Percentiles rank a stretch among this genome's conserved stretches.
Conservation (phyloP, 1,140 invertebrate genomes). For the Drusus annulatus region DNA sequence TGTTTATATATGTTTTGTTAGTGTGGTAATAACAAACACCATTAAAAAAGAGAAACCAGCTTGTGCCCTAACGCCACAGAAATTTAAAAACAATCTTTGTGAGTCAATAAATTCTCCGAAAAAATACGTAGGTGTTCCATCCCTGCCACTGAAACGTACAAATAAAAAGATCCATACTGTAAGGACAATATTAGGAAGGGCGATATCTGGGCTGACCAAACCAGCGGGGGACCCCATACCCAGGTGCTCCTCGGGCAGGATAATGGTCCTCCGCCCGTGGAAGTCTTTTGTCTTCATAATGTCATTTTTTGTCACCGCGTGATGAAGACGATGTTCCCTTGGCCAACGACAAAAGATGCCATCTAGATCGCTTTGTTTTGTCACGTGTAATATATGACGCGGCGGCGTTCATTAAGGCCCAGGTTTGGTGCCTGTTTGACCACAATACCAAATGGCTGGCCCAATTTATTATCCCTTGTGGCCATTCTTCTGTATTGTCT, state of each 20-base stretch:
- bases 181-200: conserved; percentile 22
- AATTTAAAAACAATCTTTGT: too few species aligned
- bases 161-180: not conserved
- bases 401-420: conserved; percentile 45
- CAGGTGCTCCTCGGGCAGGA: conserved; percentile 24
- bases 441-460: conserved; percentile 3
- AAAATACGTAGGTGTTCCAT: too few species aligned
- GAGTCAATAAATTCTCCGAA: too few species aligned
- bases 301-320: conserved; percentile 56
- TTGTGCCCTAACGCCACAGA: too few species aligned
- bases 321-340: conserved; percentile 45
- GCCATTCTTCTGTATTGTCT: conserved; percentile 21
- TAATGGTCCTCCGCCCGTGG: conserved; percentile 28
- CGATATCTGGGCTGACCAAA: not conserved
- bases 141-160: conserved; percentile 3
- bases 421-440: not conserved
- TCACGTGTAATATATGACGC: conserved; percentile 52
- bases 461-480: conserved; percentile 5
- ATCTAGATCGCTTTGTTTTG: conserved; percentile 51
- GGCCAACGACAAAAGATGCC: conserved; percentile 31
- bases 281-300: conserved; percentile 57
- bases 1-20: too few species aligned
- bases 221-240: not conserved
- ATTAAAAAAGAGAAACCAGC: too few species aligned
- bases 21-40: too few species aligned